Conservation (phyloP, 2,113 vertebrate species). For the Raja brachyura region DNA sequence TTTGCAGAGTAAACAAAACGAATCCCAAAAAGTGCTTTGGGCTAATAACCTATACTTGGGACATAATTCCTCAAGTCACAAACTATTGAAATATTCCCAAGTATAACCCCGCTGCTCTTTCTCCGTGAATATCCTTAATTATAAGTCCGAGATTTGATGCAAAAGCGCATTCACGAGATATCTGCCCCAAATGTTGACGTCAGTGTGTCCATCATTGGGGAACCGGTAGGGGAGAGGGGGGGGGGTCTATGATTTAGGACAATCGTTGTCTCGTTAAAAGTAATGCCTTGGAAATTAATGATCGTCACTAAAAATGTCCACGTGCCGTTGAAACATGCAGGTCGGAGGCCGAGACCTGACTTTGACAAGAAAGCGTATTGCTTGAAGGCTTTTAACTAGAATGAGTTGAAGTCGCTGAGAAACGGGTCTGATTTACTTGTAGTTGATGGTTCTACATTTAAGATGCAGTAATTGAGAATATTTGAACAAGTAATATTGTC, state of each 20-base stretch:
- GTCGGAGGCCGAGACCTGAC: not conserved
- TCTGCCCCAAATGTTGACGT: not conserved
- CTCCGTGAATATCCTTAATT: not conserved
- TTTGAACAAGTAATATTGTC: not conserved
- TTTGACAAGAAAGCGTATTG: not conserved
- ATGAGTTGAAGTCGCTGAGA: not conserved
- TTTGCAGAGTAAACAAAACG: not conserved
- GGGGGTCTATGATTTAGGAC: not conserved
- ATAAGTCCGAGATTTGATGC: not conserved
- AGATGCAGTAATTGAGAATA: not conserved
- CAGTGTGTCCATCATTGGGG: not conserved
- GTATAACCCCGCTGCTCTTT: not conserved
- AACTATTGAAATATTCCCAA: too few relatives aligned
- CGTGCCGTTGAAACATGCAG: not conserved
- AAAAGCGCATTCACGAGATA: too few relatives aligned
- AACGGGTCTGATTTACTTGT: not conserved
- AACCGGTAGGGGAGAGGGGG: too few relatives aligned
- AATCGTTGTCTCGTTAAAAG: not conserved
- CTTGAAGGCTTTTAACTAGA: too few relatives aligned
- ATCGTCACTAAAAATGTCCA: not conserved
- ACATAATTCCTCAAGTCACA: too few relatives aligned
- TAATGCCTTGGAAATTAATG: not conserved
- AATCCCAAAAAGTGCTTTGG: not conserved
- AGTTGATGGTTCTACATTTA: not conserved
- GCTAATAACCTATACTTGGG: not conserved